phyloP scores from a whole-genome alignment of 2,113 vertebrate genomes.

The Protobothrops mucrosquamatus region DNA sequence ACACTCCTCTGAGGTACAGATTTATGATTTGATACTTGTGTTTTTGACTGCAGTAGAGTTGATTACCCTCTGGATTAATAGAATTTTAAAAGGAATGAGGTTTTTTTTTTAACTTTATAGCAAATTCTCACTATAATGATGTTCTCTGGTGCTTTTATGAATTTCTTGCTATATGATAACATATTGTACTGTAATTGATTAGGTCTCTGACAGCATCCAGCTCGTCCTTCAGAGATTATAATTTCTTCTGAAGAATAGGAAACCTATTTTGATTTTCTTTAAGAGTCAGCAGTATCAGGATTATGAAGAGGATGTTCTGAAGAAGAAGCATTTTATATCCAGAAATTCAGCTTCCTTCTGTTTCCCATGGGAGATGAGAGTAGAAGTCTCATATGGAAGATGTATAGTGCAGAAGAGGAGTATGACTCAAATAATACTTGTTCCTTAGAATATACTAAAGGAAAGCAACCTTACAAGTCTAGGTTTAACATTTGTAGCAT shows the following conservation, averaged over 20 bases:
- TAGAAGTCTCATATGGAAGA: neutral
- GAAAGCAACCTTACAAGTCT: neutral
- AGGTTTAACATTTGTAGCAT: neutral
- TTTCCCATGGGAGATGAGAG: neutral
- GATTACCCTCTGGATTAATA: neutral
- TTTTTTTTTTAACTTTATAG: neutral
- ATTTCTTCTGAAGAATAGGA: neutral
- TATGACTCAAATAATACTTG: neutral
- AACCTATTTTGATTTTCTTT: neutral
- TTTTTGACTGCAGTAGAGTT: neutral
- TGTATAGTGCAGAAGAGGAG: fast-evolving
- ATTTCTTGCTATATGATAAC: neutral
- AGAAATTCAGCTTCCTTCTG: neutral
- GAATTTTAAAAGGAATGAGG: neutral
- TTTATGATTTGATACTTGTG: constrained; percentile 3
- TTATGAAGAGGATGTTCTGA: neutral
- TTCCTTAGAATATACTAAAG: neutral
- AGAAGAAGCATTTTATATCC: neutral
- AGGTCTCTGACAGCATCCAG: neutral
- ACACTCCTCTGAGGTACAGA: neutral
- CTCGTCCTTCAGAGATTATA: neutral
- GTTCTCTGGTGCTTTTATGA: neutral
- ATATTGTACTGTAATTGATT: neutral
- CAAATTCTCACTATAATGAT: neutral
- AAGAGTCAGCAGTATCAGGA: neutral